phyloP scores from a whole-genome alignment of 2,888 invertebrate species.

The Griposia aprilina region DNA sequence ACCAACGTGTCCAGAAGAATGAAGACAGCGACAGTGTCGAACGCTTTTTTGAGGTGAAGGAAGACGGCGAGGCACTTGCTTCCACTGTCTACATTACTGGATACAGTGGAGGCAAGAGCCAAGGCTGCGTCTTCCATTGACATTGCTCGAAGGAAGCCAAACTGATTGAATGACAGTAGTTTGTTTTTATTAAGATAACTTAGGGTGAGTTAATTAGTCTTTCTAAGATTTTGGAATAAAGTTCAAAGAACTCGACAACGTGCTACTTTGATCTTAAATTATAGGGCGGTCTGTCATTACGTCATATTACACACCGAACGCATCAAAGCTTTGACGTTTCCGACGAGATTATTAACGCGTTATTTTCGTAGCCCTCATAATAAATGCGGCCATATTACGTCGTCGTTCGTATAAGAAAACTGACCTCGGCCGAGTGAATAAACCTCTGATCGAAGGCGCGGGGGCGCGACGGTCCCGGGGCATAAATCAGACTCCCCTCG shows the following conservation, averaged over 20 bases:
- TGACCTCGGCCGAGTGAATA: constrained; percentile 89
- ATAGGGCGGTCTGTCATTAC: constrained; percentile 36
- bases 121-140: too few relatives aligned
- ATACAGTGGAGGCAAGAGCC: too few relatives aligned
- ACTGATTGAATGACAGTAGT: too few relatives aligned
- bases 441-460: constrained; percentile 85
- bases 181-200: too few relatives aligned
- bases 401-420: constrained; percentile 83
- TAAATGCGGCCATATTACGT: constrained; percentile 78
- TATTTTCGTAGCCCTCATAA: constrained; percentile 77
- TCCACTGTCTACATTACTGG: too few relatives aligned
- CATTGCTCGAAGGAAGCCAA: too few relatives aligned
- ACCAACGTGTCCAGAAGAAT: too few relatives aligned
- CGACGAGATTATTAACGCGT: constrained; percentile 67
- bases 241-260: neutral
- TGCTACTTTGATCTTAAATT: constrained; percentile 52
- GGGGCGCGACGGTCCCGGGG: constrained; percentile 80
- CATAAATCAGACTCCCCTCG: constrained; percentile 90
- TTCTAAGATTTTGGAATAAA: too few relatives aligned
- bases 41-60: too few relatives aligned
- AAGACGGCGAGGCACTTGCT: too few relatives aligned
- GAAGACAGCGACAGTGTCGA: too few relatives aligned
- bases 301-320: constrained; percentile 41
- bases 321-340: constrained; percentile 60
- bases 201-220: too few relatives aligned